These are phyloP conservation scores for Siderastrea siderea DNA, from an alignment of 92 coral and sea anemone genomes.

Conservation along the genomic window DNA sequence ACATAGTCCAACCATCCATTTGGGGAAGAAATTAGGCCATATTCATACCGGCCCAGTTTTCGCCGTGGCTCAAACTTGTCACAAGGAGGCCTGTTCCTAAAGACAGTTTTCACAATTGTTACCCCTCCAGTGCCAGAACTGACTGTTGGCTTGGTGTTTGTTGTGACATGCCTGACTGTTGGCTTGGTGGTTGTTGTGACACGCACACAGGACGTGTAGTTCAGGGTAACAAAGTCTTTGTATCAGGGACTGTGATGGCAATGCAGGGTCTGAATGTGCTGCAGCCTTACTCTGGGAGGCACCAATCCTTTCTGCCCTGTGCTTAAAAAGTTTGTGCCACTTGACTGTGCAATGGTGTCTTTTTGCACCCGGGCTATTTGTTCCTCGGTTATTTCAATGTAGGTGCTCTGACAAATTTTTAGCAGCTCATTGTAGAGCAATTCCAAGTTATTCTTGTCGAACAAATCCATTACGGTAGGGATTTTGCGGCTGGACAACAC, in stretches of 20 bases:
- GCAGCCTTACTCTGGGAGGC: slow-evolving; percentile 62
- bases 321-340: slow-evolving; percentile 50
- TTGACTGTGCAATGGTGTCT: slow-evolving; percentile 42
- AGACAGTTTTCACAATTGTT: background rate
- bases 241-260: slow-evolving; percentile 56
- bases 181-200: background rate
- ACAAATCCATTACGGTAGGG: slow-evolving; percentile 39
- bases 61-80: slow-evolving; percentile 62
- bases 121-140: background rate
- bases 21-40: slow-evolving; percentile 51
- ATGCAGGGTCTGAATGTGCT: slow-evolving; percentile 44
- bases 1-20: slow-evolving; percentile 78
- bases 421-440: slow-evolving; percentile 47
- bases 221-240: slow-evolving; percentile 56
- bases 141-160: background rate
- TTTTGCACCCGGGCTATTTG: slow-evolving; percentile 43
- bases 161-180: background rate
- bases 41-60: slow-evolving; percentile 54
- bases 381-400: slow-evolving; percentile 36
- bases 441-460: slow-evolving; percentile 30
- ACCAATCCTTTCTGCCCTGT: slow-evolving; percentile 66
- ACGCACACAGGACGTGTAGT: background rate
- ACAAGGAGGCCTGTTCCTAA: slow-evolving; percentile 1
- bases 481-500: slow-evolving; percentile 50
- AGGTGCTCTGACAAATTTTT: slow-evolving; percentile 1